Base-by-base conservation (phyloP, 2,888 invertebrate species). In the Callyntrura sp. region DNA sequence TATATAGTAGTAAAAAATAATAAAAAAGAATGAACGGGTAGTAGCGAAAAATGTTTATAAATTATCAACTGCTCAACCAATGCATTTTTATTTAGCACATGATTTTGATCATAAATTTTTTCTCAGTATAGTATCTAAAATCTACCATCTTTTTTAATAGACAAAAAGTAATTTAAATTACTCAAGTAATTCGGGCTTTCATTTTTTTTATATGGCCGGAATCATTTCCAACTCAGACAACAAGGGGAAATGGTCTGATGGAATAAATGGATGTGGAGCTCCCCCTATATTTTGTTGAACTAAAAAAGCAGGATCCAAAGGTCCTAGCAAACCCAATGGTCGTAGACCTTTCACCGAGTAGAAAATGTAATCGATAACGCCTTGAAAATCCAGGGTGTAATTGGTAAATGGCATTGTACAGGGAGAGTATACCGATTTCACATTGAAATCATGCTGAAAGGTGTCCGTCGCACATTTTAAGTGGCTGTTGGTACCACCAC, bases 151-250 rank as follows among this genome's bases (percentile, higher is more conserved):
- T 65, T 65, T 83, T 83, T 25, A 83, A 48, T 65, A 23, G 51
- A 25, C n/a, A 28, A 57, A 51, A 25, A 73, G 8, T 51, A 51
- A 76, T 51, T 14, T n/a, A n/a, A 12, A 35, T 79, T 55, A 57
- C 79, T 79, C 28, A 73, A 73, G 73, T 73, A 73, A 73, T 51
- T 5, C n/a, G 14, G 23, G 17, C 14, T 20, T 73, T 1, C 68
- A 35, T 48, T 23, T 28, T 35, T 45, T 86, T 78, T 17, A 86
- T 23, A 79, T 79, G 78, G 78, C 87, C 14, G 98, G 97, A 93
- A 96, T 96, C 96, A 98, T 97, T 95, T 98, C 98, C 94, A 98
- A 95, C 95, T 98, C 98, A 91, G 98, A 98, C 94, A 98, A 95
- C 92, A 98, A 95, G 82, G 98, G 98, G 95, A 98, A 98, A 95